Conservation (phyloP, 2,797 vertebrate species). For the Trematomus bernacchii region DNA sequence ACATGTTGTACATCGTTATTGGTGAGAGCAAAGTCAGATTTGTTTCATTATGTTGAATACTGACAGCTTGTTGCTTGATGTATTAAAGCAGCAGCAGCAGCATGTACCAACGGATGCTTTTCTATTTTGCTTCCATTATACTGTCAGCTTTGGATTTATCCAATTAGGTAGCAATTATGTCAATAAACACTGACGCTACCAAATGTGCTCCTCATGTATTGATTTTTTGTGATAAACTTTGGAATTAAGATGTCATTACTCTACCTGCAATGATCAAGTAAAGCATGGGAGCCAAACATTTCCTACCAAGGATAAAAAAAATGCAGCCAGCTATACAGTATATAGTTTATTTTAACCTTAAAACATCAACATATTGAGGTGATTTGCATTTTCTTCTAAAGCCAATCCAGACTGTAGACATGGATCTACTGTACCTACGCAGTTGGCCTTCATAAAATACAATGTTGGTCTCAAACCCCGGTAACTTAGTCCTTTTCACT, state of each 20-base stretch:
- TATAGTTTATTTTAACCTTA: background rate
- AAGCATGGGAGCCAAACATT: background rate
- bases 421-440: background rate
- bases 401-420: background rate
- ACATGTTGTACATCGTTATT: background rate
- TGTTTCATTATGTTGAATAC: background rate
- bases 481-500: constrained; percentile 1
- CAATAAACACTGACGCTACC: constrained; percentile 6
- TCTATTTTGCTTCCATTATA: background rate
- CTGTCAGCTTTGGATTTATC: background rate
- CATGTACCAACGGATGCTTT: background rate
- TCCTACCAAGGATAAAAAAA: background rate
- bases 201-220: background rate
- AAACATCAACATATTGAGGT: background rate
- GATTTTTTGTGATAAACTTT: constrained; percentile 21
- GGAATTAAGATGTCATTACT: constrained; percentile 19
- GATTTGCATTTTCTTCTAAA: background rate
- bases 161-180: constrained; percentile 11
- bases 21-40: background rate
- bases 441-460: background rate
- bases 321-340: background rate
- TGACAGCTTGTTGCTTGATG: background rate
- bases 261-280: constrained; percentile 13
- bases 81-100: background rate
- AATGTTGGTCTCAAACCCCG: background rate